Conservation (phyloP, 2,113 vertebrate genomes). For the Tachuris rubrigastra region DNA sequence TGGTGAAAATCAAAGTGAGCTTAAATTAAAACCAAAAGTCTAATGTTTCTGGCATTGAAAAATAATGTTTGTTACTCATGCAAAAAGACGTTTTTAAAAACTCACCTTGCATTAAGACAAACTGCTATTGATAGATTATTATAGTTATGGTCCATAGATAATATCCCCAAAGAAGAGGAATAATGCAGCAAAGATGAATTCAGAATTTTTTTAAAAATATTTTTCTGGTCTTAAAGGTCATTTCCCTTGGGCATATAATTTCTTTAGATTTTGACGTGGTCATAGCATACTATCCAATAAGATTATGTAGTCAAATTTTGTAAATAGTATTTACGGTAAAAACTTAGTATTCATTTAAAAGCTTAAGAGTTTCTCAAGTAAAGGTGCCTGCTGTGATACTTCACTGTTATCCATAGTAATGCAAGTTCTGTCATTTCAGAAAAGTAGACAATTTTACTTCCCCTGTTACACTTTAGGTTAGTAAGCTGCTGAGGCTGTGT, state of each 20-base stretch:
- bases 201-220: neutral
- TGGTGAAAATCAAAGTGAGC: neutral
- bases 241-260: neutral
- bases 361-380: neutral
- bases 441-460: neutral
- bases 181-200: neutral
- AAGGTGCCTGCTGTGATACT: neutral
- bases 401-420: neutral
- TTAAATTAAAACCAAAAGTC: slow-evolving; percentile 15
- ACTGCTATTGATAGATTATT: neutral
- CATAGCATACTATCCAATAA: neutral
- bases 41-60: slow-evolving; percentile 7
- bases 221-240: neutral
- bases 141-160: neutral
- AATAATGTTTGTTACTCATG: neutral
- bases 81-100: neutral
- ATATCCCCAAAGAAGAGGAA: neutral
- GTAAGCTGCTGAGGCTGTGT: neutral
- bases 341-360: neutral
- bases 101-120: neutral
- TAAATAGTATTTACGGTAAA: neutral
- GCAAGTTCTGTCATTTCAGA: neutral
- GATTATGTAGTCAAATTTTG: neutral
- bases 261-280: neutral
- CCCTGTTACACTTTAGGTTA: neutral